phyloP scores from a whole-genome alignment of 2,797 vertebrate genomes.

The Schizopygopsis pylzovi region DNA sequence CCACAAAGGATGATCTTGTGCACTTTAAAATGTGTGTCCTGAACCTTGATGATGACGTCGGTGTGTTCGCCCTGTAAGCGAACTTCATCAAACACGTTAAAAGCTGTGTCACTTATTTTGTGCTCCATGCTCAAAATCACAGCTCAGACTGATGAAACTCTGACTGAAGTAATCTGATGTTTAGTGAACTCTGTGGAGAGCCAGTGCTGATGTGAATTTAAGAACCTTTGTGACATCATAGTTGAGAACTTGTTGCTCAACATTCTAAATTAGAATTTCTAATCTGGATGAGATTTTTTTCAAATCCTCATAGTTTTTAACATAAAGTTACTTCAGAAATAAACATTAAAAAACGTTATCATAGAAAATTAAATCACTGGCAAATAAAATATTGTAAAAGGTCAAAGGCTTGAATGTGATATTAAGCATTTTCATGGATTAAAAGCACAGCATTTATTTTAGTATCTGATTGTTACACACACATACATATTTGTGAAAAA shows the following conservation, averaged over 20 bases:
- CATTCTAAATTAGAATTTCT: background rate
- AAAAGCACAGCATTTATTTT: no score
- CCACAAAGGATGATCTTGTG: conserved; percentile 69
- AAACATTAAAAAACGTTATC: background rate
- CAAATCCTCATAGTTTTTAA: background rate
- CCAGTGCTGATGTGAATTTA: background rate
- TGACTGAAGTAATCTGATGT: background rate
- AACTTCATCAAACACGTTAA: conserved; percentile 43
- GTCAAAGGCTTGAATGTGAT: background rate
- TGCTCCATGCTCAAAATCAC: background rate
- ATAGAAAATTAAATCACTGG: background rate
- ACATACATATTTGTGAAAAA: no score
- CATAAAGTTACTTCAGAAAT: background rate
- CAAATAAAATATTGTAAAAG: background rate
- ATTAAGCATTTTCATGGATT: no score
- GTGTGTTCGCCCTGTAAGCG: conserved; percentile 56
- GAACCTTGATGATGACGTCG: conserved; percentile 64
- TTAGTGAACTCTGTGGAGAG: background rate
- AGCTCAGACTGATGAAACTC: background rate
- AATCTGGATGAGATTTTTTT: background rate
- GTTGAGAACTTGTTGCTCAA: background rate
- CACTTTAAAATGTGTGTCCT: conserved; percentile 57
- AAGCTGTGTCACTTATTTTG: background rate
- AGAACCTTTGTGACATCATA: conserved; percentile 3
- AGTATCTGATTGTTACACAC: no score